Evolutionary conservation across 2,888 invertebrate species (phyloP), one percentile per base, ranked within the genome.

Genomic region (Zygaena filipendulae): DNA sequence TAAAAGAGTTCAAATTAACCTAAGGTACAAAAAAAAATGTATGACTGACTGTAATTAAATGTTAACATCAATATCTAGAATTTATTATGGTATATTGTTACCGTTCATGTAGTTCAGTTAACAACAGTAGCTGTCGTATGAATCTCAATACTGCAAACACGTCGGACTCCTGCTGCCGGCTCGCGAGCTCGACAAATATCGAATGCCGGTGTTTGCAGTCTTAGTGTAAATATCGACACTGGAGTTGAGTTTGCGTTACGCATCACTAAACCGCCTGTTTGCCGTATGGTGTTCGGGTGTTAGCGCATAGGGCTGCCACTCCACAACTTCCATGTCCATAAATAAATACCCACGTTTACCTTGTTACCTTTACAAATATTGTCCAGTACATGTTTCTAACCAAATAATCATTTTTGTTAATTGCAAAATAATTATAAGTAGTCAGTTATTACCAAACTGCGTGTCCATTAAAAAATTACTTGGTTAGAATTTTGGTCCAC

Each of bases 221-320:
- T 42, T 56, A 51, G 57, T 43, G 68, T 67, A 71, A 77, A 77
- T 61, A 75, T 70, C 72, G 75, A 72, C 72, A 69, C 57, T 57
- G 46, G 47, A 63, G 16, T 16, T 16, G n/a, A n/a, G 75, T 75
- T 77, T 75, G 77, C 68, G 75, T 79, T 77, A 71, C 72, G 79
- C 79, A 79, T 79, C 79, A 79, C 79, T 79, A 79, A 4, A 7
- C 16, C 59, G 39, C 45, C 49, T 77, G 66, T 79, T 77, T 79
- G 68, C 49, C 55, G 55, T 52, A 55, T 50, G 51, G 58, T 57
- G 52, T 47, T 51, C 62, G 61, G 66, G 64, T 54, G 64, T 58
- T 52, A 56, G 56, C 59, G 67, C 62, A 63, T 70, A 77, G 75
- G 72, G 71, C 63, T 72, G 67, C 47, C 71, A 70, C 77, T 71